Conservation (phyloP, 1,140 invertebrate species). For the Drosophila punjabiensis region DNA sequence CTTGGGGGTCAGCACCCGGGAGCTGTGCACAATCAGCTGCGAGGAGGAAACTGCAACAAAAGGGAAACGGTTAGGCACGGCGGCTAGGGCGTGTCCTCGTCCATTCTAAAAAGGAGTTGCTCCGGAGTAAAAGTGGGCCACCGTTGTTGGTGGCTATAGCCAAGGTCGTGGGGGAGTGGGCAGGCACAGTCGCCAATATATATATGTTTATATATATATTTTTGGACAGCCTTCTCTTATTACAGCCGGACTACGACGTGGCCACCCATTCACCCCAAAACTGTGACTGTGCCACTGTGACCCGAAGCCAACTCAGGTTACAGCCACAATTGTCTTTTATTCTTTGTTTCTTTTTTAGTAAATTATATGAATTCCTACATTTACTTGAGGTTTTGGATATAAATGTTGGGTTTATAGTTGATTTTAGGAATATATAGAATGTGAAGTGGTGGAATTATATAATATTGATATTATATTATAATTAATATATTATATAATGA, state of each 20-base stretch:
- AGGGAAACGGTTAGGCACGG: conserved; percentile 21
- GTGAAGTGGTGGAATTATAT: too few relatives aligned
- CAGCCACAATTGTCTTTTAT: conserved; percentile 15
- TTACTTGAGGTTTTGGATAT: background rate
- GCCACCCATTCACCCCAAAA: conserved; percentile 33
- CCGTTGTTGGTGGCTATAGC: conserved; percentile 32
- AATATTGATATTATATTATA: background rate
- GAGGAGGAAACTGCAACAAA: conserved; percentile 76
- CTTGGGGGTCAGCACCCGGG: conserved; percentile 92
- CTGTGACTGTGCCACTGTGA: conserved; percentile 28
- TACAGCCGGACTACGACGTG: background rate
- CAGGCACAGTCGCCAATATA: conserved; percentile 27
- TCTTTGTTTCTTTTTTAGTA: background rate
- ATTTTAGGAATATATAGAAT: background rate
- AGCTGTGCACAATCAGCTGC: conserved; percentile 92
- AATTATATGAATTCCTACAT: background rate
- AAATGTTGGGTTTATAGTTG: background rate
- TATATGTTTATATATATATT: background rate
- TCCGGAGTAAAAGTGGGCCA: conserved; percentile 70
- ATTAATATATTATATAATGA: background rate
- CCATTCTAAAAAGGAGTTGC: conserved; percentile 41
- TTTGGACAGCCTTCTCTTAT: conserved; percentile 46
- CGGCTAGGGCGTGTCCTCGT: conserved; percentile 40
- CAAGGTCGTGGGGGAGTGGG: conserved; percentile 65
- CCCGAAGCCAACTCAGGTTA: conserved; percentile 29